Conservation (phyloP, 2,113 vertebrate genomes). For the Anseranas semipalmata region DNA sequence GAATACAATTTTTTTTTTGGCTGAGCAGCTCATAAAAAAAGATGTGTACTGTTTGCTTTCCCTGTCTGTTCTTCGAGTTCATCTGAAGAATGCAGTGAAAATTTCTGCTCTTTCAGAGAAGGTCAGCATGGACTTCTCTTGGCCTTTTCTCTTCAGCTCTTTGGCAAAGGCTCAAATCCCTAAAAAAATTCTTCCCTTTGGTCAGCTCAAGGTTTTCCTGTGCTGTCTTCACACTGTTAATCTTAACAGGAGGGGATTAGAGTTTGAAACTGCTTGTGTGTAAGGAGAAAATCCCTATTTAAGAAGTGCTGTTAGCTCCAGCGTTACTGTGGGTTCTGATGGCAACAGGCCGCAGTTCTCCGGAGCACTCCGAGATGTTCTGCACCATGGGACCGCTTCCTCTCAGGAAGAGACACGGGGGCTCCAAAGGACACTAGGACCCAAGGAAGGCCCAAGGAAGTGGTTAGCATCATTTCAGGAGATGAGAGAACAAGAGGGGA, state of each 20-base stretch:
- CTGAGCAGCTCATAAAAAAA: background rate
- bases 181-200: conserved; percentile 55
- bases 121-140: conserved; percentile 40
- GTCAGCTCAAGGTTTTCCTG: conserved; percentile 44
- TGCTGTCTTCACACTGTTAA: conserved; percentile 33
- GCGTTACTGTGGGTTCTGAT: background rate
- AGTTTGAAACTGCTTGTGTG: conserved; percentile 18
- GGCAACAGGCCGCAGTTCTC: background rate
- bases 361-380: background rate
- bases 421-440: background rate
- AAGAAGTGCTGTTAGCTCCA: background rate
- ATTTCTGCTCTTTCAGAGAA: conserved; percentile 35
- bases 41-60: background rate
- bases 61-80: background rate
- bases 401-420: background rate
- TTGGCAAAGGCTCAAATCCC: conserved; percentile 61
- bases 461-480: background rate
- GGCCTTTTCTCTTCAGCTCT: conserved; percentile 41
- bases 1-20: background rate
- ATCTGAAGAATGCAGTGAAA: conserved; percentile 8
- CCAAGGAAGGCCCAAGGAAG: fast-evolving
- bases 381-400: background rate
- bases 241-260: conserved; percentile 37
- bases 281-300: conserved; percentile 48
- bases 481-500: background rate